phyloP scores from a whole-genome alignment of 2,888 invertebrate genomes.

The Baccha elongata region DNA sequence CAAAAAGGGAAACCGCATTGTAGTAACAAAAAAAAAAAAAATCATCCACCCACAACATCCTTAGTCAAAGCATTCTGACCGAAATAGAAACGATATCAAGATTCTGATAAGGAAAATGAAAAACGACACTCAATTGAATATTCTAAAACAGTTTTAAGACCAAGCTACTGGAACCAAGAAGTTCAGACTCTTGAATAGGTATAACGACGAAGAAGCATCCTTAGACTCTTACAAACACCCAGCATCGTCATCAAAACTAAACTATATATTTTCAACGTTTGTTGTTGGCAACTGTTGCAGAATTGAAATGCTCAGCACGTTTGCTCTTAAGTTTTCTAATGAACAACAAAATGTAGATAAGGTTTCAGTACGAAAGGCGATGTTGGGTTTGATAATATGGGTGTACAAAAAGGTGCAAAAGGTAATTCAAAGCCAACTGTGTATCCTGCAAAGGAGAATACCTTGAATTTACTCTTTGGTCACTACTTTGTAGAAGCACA shows the following conservation, averaged over 20 bases:
- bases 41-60: background rate
- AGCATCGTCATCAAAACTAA: constrained; percentile 12
- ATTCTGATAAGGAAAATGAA: constrained; percentile 70
- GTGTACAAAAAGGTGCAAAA: constrained; percentile 50
- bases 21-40: constrained; percentile 23
- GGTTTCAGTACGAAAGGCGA: constrained; percentile 19
- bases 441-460: background rate
- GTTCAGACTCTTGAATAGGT: constrained; percentile 16
- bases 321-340: constrained; percentile 75
- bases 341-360: constrained; percentile 75
- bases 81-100: constrained; percentile 61
- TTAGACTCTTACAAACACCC: constrained; percentile 20
- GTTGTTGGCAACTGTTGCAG: constrained; percentile 47
- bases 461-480: constrained; percentile 1
- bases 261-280: background rate
- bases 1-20: constrained; percentile 33
- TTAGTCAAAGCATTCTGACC: constrained; percentile 56
- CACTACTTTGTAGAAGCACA: constrained; percentile 42
- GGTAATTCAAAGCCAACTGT: constrained; percentile 26
- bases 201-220: constrained; percentile 7
- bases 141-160: constrained; percentile 68
- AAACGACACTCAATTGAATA: constrained; percentile 72
- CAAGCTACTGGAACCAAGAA: constrained; percentile 64
- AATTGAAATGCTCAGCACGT: constrained; percentile 74
- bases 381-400: constrained; percentile 14